Base-by-base conservation (phyloP, 2,888 invertebrate species). In the Kuschelorhynchus macadamiae region DNA sequence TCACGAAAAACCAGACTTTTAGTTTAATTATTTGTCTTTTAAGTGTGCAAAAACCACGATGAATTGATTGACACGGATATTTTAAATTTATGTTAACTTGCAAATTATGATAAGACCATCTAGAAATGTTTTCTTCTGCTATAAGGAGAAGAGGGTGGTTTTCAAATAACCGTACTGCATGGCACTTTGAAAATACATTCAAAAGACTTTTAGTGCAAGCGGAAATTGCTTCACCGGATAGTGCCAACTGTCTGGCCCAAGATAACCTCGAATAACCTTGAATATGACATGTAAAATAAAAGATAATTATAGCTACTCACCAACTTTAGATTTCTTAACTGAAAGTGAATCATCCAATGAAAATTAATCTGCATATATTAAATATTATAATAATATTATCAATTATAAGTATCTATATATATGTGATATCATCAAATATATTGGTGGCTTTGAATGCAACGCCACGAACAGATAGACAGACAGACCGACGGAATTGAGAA, bases 61-160 rank as follows among this genome's bases (percentile, higher is more conserved):
- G 50, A 61, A 4, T 17, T 50, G n/a, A 39, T 50, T 18, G 11
- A 25, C 16, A 47, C 11, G 7, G 42, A 50, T 12, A 21, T 25
- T 11, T 52, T 56, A 21, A 16, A 16, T 63, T 46, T 42, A 47
- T 63, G 18, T 55, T 56, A 20, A 56, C 46, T 12, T 63, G 56
- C 21, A 63, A 56, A 32, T 39, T 56, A 8, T 47, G 63, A 12
- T 70, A 72, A 46, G 74, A 73, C 36, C 63, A 69, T 25, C 21
- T 74, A 11, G 74, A 73, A 49, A 70, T 65, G 33, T 73, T 74
- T 50, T 74, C 71, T 41, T 49, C 60, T 30, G 71, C 66, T 7
- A 55, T 74, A 17, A 44, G 72, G 3, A 47, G 57, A n/a, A 49
- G 70, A 20, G 66, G 72, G 11, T 72, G 73, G 2, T 71, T 56